These are phyloP conservation scores for Eueremaeus valkanovi DNA, from an alignment of 2,888 invertebrate species.

Conservation along the genomic window DNA sequence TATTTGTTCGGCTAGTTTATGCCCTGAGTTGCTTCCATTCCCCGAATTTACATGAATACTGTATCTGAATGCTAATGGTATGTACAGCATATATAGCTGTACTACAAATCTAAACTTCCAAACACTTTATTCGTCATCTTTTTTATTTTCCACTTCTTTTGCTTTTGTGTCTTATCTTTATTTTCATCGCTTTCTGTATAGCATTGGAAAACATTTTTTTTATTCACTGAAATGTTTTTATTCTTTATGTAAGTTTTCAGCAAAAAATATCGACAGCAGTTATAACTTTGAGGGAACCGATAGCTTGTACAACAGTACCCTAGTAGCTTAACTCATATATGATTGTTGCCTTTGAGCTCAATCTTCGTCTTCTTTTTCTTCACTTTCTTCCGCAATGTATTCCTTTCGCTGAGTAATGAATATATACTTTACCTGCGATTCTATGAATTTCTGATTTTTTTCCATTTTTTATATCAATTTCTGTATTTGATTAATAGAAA, in stretches of 20 bases:
- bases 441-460: not conserved
- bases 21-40: too few species aligned
- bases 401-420: not conserved
- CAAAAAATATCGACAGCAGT: not conserved
- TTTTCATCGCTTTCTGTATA: not conserved
- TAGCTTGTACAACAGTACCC: too few species aligned
- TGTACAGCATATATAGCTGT: too few species aligned
- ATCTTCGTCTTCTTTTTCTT: too few species aligned
- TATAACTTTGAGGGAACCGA: too few species aligned
- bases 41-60: too few species aligned
- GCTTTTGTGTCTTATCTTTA: not conserved
- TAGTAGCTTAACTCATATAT: conserved; percentile 9
- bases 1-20: too few species aligned
- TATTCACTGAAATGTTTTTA: not conserved
- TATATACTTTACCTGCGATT: not conserved
- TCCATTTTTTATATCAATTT: not conserved
- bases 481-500: not conserved
- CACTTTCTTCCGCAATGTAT: too few species aligned
- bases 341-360: not conserved
- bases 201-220: not conserved
- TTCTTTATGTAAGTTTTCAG: not conserved
- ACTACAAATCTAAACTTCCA: too few species aligned
- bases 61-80: too few species aligned
- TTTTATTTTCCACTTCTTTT: not conserved
- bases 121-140: not conserved